Percentiles rank a stretch among this genome's conserved stretches.
Evolutionary conservation across 2,888 invertebrate genomes (phyloP).

Genomic region (Sipha maydis): DNA sequence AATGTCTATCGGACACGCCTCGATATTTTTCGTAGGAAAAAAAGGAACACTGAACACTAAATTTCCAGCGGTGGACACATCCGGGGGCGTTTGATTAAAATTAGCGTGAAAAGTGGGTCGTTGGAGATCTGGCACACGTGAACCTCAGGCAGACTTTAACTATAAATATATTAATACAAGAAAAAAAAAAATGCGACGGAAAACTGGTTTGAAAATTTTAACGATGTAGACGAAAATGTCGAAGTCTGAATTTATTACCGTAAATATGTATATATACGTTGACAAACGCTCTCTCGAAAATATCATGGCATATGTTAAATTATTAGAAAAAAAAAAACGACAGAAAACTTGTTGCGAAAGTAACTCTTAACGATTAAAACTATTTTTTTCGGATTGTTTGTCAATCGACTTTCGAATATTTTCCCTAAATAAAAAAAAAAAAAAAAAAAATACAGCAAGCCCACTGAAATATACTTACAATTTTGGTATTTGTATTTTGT

Average conservation of each 20-base stretch:
- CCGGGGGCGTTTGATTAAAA: slow-evolving; percentile 60
- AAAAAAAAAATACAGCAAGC: neutral
- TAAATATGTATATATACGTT: slow-evolving; percentile 12
- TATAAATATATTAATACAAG: slow-evolving; percentile 43
- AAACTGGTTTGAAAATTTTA: slow-evolving; percentile 61
- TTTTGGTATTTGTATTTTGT: slow-evolving; percentile 98
- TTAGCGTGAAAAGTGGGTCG: slow-evolving; percentile 61
- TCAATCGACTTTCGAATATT: slow-evolving; percentile 33
- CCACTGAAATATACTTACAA: slow-evolving; percentile 77
- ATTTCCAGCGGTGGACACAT: slow-evolving; percentile 32
- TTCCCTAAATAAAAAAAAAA: slow-evolving; percentile 15
- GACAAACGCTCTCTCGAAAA: slow-evolving; percentile 37
- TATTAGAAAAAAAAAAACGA: slow-evolving; percentile 17
- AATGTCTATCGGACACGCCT: slow-evolving; percentile 49
- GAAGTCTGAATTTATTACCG: slow-evolving; percentile 55
- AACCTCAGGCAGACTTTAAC: slow-evolving; percentile 19
- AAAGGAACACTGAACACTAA: slow-evolving; percentile 26
- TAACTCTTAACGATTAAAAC: neutral
- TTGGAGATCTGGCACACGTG: slow-evolving; percentile 24
- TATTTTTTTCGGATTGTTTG: neutral
- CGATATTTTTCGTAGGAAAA: slow-evolving; percentile 40
- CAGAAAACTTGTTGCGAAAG: slow-evolving; percentile 52
- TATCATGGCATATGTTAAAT: slow-evolving; percentile 16
- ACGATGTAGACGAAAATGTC: slow-evolving; percentile 57
- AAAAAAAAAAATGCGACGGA: neutral